Conservation (phyloP, 2,888 invertebrate genomes). For the Chrysolina americana region DNA sequence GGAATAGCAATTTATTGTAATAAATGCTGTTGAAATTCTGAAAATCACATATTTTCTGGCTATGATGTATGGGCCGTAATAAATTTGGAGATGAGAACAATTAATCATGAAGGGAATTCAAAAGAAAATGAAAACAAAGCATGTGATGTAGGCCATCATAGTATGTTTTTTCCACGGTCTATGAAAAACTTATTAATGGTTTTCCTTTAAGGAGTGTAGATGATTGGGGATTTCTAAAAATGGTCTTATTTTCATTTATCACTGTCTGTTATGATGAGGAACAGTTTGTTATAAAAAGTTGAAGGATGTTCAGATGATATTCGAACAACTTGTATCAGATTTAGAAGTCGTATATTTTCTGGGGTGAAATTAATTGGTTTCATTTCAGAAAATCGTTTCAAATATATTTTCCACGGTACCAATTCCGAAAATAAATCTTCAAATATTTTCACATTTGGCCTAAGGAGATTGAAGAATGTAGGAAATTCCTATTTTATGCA, state of each 20-base stretch:
- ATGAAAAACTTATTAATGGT: not conserved
- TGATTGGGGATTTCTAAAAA: not conserved
- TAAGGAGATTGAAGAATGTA: too few species aligned
- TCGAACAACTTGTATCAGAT: too few species aligned
- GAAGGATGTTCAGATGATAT: not conserved
- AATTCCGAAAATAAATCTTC: too few species aligned
- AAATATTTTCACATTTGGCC: too few species aligned
- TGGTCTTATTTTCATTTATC: too few species aligned
- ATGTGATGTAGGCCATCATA: not conserved
- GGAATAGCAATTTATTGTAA: too few species aligned
- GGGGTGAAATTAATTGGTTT: too few species aligned
- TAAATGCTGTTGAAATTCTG: not conserved
- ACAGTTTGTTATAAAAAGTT: not conserved
- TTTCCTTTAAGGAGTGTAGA: not conserved
- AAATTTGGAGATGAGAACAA: not conserved
- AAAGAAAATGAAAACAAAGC: not conserved
- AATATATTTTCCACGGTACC: too few species aligned
- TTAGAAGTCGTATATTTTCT: too few species aligned
- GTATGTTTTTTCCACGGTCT: not conserved
- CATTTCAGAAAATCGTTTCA: too few species aligned
- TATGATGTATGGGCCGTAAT: not conserved
- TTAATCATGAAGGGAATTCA: not conserved
- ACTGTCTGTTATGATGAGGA: not conserved
- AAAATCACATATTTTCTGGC: not conserved
- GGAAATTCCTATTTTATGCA: too few species aligned